These are phyloP conservation scores for Antennarius striatus DNA, from an alignment of 2,113 vertebrate genomes.

Conservation along the genomic window DNA sequence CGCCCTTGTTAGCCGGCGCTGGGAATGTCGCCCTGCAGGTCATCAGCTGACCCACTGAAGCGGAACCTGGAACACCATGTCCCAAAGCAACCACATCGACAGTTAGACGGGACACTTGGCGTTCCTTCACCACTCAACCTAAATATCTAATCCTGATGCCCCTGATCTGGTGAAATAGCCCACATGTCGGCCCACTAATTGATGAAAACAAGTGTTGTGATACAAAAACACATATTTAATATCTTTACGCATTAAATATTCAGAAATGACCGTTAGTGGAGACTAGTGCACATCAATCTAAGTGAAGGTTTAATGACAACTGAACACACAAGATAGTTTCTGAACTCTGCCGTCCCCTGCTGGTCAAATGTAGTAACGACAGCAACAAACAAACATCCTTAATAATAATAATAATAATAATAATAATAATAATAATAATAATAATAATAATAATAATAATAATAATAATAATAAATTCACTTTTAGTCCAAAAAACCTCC, in stretches of 20 bases:
- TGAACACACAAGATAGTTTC: not conserved
- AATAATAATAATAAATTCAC: too few relatives aligned
- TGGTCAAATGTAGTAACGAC: constrained; percentile 40
- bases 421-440: not conserved
- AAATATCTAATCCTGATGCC: not conserved
- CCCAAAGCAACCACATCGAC: constrained; percentile 47
- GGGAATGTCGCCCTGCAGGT: constrained; percentile 43
- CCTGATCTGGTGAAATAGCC: not conserved
- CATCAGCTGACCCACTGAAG: constrained; percentile 42
- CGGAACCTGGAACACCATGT: constrained; percentile 64
- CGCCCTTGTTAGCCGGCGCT: constrained; percentile 51
- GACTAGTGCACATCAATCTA: not conserved
- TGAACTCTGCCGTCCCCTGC: constrained; percentile 54
- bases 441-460: not conserved
- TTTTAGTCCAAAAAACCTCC: too few relatives aligned
- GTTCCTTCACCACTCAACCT: constrained; percentile 38
- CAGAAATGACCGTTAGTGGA: not conserved
- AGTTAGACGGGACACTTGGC: constrained; percentile 45
- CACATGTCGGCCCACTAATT: not conserved
- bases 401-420: not conserved
- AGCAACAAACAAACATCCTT: not conserved
- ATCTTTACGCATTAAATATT: not conserved
- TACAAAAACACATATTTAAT: not conserved
- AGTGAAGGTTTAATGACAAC: not conserved
- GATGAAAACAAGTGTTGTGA: not conserved